A percentile compares a stretch with the other conserved stretches of the same genome.
Evolutionary conservation across 2,113 vertebrate genomes (phyloP).

Genomic region (Polypterus bichir): DNA sequence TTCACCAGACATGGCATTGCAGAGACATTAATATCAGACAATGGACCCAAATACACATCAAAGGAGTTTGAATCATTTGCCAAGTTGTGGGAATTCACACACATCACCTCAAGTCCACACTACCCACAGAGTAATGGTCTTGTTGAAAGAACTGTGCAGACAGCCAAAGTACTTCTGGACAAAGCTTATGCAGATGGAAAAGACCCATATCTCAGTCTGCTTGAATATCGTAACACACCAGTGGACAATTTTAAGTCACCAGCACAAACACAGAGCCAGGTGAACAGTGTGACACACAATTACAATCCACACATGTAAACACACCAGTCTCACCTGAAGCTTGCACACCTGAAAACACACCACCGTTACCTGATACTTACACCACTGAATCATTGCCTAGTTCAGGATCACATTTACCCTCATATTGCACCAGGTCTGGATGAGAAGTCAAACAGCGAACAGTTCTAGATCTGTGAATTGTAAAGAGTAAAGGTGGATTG

Average conservation of each 20-base stretch:
- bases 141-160: conserved; percentile 11
- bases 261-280: no score
- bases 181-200: conserved; percentile 15
- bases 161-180: conserved; percentile 5
- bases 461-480: no score
- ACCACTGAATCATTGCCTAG: no score
- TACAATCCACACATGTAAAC: no score
- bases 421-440: no score
- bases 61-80: conserved; percentile 6
- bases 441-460: no score
- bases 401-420: no score
- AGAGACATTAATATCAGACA: conserved; percentile 13
- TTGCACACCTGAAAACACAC: no score
- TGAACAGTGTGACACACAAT: no score
- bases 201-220: not conserved
- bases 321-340: no score
- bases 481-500: no score
- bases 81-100: conserved; percentile 9
- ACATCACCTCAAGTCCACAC: conserved; percentile 2
- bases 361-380: no score
- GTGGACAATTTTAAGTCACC: not conserved
- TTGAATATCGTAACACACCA: conserved; percentile 10
- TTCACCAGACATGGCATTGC: conserved; percentile 12
- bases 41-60: conserved; percentile 5
- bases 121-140: conserved; percentile 8